Base-by-base conservation (phyloP, 2,113 vertebrate species). In the Ameiurus melas region DNA sequence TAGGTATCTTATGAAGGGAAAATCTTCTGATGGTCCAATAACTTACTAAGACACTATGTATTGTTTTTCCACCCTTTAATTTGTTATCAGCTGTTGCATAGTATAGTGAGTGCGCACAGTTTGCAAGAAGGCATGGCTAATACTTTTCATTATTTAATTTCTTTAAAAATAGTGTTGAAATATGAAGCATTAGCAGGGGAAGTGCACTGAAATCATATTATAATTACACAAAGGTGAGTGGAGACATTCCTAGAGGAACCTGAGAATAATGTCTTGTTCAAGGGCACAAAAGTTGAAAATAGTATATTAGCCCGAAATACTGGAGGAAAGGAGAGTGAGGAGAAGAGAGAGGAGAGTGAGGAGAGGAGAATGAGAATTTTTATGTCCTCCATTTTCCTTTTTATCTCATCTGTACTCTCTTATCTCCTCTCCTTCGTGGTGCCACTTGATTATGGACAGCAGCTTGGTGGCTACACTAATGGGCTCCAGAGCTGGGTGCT, bases 401-500 rank as follows among this genome's bases (percentile, higher is more conserved):
- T 75, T 57, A 64, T 84, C 30, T 51, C 60, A 36, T 66, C 58
- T 83, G 75, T 85, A 85, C 58, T 70, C 71, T 88, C 55, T 87
- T 73, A 75, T 84, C 75, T 89, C 27, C 77, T 82, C 51, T 77
- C 64, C 84, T 81, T 17, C 70, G 20, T 83, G 73, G 89, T 87
- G 83, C 79, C 87, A 89, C 77, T 53, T 89, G 86, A 91, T 86
- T 86, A 83, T 86, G 86, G 87, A 87, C 53, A 47, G 85, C 87
- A 90, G 87, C 53, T 87, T 82, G 77, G 79, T 87, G 86, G 88
- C 86, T 68, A 85, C 53, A 47, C 87, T 79, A 87, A 88, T 79
- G 86, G 92, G 89, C 89, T 86, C 90, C 86, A 86, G 85, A 89
- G 87, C 88, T 43, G 84, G 89, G 87, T 85, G 80, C 83, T 83